phyloP scores from a whole-genome alignment of 2,888 invertebrate species.

The Macaria notata region DNA sequence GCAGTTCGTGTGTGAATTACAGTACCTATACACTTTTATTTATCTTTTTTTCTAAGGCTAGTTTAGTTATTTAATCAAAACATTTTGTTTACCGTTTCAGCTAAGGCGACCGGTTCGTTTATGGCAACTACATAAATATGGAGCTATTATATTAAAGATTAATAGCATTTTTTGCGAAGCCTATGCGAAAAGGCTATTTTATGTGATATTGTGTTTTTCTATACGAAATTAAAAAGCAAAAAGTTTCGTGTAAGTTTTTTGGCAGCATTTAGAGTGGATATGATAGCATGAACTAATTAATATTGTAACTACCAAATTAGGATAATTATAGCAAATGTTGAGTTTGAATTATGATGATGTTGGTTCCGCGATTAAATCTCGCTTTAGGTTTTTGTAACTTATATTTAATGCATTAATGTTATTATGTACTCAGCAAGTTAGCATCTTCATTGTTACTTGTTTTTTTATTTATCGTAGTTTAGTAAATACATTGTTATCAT shows the following conservation, averaged over 20 bases:
- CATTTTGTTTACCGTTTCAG: conserved; percentile 14
- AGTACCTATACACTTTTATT: conserved; percentile 25
- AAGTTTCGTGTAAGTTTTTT: neutral
- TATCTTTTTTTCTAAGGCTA: conserved; percentile 16
- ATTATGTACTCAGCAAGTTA: no score
- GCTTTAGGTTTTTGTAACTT: no score
- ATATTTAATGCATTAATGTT: no score
- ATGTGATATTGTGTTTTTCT: conserved; percentile 11
- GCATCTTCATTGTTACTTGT: no score
- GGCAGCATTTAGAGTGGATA: neutral
- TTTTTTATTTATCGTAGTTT: no score
- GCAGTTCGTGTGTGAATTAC: no score
- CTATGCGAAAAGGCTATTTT: conserved; percentile 24
- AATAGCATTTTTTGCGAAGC: conserved; percentile 27
- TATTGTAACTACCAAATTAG: conserved; percentile 1
- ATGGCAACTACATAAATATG: conserved; percentile 28
- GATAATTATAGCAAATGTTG: conserved; percentile 7
- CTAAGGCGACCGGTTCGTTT: conserved; percentile 27
- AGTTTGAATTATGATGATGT: conserved; percentile 9
- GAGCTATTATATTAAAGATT: conserved; percentile 33
- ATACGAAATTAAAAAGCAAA: neutral
- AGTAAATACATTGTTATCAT: no score
- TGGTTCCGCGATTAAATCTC: neutral
- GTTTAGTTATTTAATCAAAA: conserved; percentile 6
- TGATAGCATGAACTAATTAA: conserved; percentile 11